These are phyloP conservation scores for Ametastegia equiseti DNA, from an alignment of 2,888 invertebrate genomes.

Conservation along the genomic window DNA sequence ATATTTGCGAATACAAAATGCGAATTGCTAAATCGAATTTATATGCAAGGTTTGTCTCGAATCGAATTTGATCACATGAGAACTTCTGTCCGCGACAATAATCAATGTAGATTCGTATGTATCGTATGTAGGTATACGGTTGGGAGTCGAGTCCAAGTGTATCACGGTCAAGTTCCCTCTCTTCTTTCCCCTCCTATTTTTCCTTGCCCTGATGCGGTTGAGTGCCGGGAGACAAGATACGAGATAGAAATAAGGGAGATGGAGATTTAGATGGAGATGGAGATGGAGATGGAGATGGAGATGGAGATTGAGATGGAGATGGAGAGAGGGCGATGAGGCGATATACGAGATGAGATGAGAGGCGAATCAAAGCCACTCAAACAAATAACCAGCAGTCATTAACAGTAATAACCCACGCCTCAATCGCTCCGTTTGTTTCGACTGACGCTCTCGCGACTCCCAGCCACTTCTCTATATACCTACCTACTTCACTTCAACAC, in stretches of 20 bases:
- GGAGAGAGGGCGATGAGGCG: too few relatives aligned
- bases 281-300: not conserved
- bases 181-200: not conserved
- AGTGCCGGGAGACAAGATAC: not conserved
- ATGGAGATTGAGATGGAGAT: not conserved
- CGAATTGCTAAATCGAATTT: too few relatives aligned
- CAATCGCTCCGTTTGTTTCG: slow-evolving; percentile 70
- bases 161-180: not conserved
- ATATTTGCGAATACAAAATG: too few relatives aligned
- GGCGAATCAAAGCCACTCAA: slow-evolving; percentile 73
- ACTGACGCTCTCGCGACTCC: slow-evolving; percentile 62
- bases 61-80: too few relatives aligned
- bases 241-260: not conserved
- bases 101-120: slow-evolving; percentile 1
- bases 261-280: not conserved
- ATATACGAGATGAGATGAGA: too few relatives aligned
- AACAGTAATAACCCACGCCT: slow-evolving; percentile 72
- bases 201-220: slow-evolving; percentile 47
- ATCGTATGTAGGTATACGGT: not conserved
- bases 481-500: not conserved
- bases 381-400: slow-evolving; percentile 74
- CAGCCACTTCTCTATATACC: not conserved
- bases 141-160: not conserved
- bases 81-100: too few relatives aligned
- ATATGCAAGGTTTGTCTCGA: too few relatives aligned